phyloP scores from a whole-genome alignment of 2,888 invertebrate species.

The Apotomis betuletana region DNA sequence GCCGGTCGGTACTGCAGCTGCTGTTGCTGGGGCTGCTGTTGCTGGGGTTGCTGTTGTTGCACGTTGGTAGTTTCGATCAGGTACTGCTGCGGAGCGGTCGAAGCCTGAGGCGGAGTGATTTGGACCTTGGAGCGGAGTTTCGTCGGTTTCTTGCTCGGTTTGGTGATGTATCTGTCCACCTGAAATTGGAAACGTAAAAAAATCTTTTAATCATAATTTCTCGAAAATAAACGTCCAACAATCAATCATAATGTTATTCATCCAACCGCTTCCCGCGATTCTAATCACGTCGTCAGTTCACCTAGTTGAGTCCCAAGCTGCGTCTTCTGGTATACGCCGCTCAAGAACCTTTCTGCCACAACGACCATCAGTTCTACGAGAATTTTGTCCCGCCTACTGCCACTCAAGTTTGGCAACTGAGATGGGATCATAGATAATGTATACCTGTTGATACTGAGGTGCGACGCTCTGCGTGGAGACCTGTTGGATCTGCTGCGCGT shows the following conservation, averaged over 20 bases:
- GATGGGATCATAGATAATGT: too few relatives aligned
- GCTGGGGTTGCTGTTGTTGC: constrained; percentile 65
- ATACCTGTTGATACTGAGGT: constrained; percentile 67
- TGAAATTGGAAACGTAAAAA: constrained; percentile 51
- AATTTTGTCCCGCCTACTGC: too few relatives aligned
- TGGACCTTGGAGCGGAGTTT: constrained; percentile 71
- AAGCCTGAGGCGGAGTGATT: constrained; percentile 58
- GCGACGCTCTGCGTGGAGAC: constrained; percentile 61
- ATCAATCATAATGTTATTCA: too few relatives aligned
- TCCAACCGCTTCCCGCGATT: too few relatives aligned
- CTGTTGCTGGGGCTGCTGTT: constrained; percentile 54
- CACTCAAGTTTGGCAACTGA: too few relatives aligned
- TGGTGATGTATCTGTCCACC: constrained; percentile 74
- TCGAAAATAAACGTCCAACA: too few relatives aligned
- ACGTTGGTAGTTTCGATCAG: constrained; percentile 79
- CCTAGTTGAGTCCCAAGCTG: too few relatives aligned
- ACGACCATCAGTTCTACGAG: too few relatives aligned
- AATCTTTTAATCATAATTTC: too few relatives aligned
- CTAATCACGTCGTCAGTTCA: too few relatives aligned
- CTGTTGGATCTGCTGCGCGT: constrained; percentile 60
- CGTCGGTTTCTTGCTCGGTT: constrained; percentile 72
- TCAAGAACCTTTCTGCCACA: too few relatives aligned
- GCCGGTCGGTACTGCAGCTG: constrained; percentile 55
- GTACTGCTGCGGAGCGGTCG: constrained; percentile 76
- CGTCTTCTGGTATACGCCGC: too few relatives aligned